Base-by-base conservation (phyloP, 2,888 invertebrate species). In the Busseola fusca region DNA sequence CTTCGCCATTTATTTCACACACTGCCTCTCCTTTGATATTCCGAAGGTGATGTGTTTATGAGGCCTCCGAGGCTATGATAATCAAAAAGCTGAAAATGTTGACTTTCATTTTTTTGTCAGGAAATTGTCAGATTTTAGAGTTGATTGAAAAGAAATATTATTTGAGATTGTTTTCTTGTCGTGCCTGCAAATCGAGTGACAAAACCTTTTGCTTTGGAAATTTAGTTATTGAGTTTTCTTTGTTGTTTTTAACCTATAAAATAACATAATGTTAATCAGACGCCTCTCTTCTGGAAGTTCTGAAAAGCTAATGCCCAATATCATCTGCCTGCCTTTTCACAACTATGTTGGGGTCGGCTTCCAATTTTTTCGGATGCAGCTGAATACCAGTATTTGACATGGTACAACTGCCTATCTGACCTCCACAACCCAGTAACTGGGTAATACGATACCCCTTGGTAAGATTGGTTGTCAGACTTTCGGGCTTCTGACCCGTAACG, bases 21-120 rank as follows among this genome's bases (percentile, higher is more conserved):
- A 71, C 71, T 54, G 74, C 76, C 67, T 76, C 73, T 50, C 73
- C 76, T 86, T 86, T 85, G 85, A 86, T 85, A 85, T 83, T 84
- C 84, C 57, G n/a, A 72, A 86, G 79, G 73, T 81, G 81, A 81
- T 70, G 78, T 81, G 76, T 86, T 81, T 83, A 86, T 76, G 74
- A 58, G 67, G 59, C 66, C 60, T 25, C 37, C 62, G 62, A 57
- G 58, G 64, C 65, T 76, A 76, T 77, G 81, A 87, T 87, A 80
- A 85, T 84, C 78, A 84, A 83, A 73, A 78, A 54, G 57, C 50
- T 73, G n/a, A 63, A 75, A 74, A 64, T 78, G 62, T 69, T 79
- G 54, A 50, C 74, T 68, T 76, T 83, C 72, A 65, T 81, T 82
- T 84, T 84, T 81, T 68, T 66, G 64, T 71, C 80, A 78, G 86